phyloP scores from a whole-genome alignment of 1,140 invertebrate genomes.

The Macrobrachium nipponense region DNA sequence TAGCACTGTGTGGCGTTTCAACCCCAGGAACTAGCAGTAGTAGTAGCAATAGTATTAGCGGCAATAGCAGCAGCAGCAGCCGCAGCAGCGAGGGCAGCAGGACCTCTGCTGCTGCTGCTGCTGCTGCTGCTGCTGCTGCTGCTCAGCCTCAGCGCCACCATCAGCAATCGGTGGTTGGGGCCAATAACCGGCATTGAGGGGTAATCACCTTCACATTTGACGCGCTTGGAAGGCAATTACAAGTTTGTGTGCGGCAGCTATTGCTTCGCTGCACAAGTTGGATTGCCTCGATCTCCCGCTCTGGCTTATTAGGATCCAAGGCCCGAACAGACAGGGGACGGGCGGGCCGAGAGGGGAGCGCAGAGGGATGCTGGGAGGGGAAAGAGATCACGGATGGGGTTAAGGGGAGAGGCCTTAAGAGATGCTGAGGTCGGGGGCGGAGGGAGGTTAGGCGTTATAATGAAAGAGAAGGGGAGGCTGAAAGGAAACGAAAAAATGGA shows the following conservation, averaged over 20 bases:
- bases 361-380: not conserved
- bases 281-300: conserved; percentile 54
- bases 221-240: conserved; percentile 54
- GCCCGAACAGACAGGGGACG: too few species aligned
- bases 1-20: too few species aligned
- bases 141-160: not conserved
- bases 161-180: not conserved
- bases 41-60: too few species aligned
- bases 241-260: conserved; percentile 54
- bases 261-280: conserved; percentile 56
- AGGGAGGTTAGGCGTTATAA: not conserved
- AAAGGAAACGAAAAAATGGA: not conserved
- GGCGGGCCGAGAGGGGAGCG: not conserved
- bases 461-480: too few species aligned
- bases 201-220: conserved; percentile 60
- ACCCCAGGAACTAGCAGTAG: too few species aligned
- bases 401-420: not conserved
- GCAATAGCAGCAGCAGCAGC: too few species aligned
- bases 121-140: not conserved
- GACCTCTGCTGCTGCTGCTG: not conserved
- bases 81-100: not conserved
- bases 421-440: not conserved
- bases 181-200: conserved; percentile 54
- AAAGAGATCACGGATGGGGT: conserved; percentile 3
- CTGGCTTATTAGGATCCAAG: conserved; percentile 29